These are phyloP conservation scores for Apis florea DNA, from an alignment of 1,140 invertebrate species.

Conservation along the genomic window DNA sequence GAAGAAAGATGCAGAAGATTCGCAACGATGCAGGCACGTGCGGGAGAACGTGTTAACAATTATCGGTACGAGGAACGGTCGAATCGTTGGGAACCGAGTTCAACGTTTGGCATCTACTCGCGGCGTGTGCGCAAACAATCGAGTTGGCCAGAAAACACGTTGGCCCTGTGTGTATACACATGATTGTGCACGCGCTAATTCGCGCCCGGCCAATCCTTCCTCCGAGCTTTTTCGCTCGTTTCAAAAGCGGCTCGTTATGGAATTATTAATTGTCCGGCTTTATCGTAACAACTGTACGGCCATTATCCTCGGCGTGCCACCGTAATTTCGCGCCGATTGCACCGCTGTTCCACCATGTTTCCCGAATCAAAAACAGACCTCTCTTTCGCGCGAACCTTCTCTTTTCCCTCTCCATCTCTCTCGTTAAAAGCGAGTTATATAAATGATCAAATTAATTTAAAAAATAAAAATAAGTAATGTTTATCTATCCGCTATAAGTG, in stretches of 20 bases:
- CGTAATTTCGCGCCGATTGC: slow-evolving; percentile 60
- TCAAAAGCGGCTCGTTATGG: slow-evolving; percentile 58
- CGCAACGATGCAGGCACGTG: background rate
- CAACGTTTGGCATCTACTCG: slow-evolving; percentile 28
- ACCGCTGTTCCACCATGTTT: slow-evolving; percentile 47
- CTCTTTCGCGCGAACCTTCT: background rate
- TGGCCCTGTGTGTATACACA: slow-evolving; percentile 17
- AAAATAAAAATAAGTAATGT: no score
- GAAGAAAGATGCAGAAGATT: no score
- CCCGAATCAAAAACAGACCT: slow-evolving; percentile 1
- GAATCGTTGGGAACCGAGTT: background rate
- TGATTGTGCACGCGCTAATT: background rate
- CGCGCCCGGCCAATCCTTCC: slow-evolving; percentile 34
- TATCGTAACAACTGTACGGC: slow-evolving; percentile 50
- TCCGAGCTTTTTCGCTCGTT: slow-evolving; percentile 53
- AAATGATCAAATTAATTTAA: no score
- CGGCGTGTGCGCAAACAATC: slow-evolving; percentile 5
- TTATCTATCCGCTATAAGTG: no score
- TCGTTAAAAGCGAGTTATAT: no score
- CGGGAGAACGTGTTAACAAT: background rate
- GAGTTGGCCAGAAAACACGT: slow-evolving; percentile 8
- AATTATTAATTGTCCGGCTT: slow-evolving; percentile 64
- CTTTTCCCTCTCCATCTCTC: no score
- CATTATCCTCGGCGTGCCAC: slow-evolving; percentile 58
- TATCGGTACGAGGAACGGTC: background rate